Percentiles rank a stretch among this genome's conserved stretches.
phyloP scores from a whole-genome alignment of 2,888 invertebrate genomes.

The Drosophila kuntzei region DNA sequence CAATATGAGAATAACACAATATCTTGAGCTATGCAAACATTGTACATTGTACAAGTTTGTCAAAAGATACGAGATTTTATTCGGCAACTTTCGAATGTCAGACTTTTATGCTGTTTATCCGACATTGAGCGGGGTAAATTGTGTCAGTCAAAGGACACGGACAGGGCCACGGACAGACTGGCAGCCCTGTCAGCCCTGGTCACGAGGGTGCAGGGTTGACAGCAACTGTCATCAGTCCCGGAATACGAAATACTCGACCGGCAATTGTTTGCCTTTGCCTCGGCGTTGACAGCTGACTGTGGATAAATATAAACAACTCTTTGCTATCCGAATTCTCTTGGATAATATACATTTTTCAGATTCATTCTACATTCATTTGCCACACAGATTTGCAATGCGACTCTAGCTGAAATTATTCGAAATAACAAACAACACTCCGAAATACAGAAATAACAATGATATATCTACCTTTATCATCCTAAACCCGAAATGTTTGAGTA shows the following conservation, averaged over 20 bases:
- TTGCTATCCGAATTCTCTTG: conserved; percentile 19
- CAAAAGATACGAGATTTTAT: conserved; percentile 38
- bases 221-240: conserved; percentile 45
- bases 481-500: not conserved
- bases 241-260: conserved; percentile 4
- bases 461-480: not conserved
- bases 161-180: conserved; percentile 23
- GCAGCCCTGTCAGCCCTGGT: conserved; percentile 38
- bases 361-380: not conserved
- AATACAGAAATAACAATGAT: not conserved
- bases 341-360: not conserved
- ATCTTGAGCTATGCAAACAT: conserved; percentile 55
- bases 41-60: conserved; percentile 46
- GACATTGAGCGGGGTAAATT: not conserved
- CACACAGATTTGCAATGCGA: not conserved
- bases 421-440: not conserved
- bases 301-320: conserved; percentile 58
- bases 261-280: conserved; percentile 49
- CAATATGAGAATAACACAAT: conserved; percentile 33
- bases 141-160: conserved; percentile 59
- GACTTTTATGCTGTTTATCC: conserved; percentile 8
- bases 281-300: conserved; percentile 54
- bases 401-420: not conserved
- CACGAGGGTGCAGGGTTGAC: conserved; percentile 59
- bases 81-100: conserved; percentile 38